Conservation (phyloP, 2,888 invertebrate species). For the Unio pictorum region DNA sequence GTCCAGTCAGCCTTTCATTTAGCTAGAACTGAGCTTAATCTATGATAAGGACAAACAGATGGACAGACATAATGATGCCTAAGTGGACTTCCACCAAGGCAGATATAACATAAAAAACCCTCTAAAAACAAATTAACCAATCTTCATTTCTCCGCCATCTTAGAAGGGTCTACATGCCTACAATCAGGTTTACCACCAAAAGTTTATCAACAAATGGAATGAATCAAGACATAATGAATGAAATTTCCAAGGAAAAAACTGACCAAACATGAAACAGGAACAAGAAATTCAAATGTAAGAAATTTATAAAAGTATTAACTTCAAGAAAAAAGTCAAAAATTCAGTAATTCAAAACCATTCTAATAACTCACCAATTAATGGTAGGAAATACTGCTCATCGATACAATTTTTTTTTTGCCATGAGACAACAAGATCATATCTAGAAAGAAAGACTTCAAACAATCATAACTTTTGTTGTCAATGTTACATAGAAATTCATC, state of each 20-base stretch:
- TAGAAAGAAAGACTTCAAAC: conserved; percentile 7
- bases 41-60: no score
- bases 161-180: no score
- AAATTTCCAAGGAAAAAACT: conserved; percentile 11
- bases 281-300: conserved; percentile 58
- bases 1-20: no score
- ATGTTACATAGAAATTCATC: no score
- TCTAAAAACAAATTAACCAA: no score
- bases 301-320: conserved; percentile 18
- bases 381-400: conserved; percentile 2
- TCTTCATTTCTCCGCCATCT: no score
- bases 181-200: no score
- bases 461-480: conserved; percentile 38
- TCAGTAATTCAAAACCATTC: conserved; percentile 4
- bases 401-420: conserved; percentile 1
- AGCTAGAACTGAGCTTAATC: no score
- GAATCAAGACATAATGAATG: conserved; percentile 11
- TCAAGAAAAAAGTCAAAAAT: conserved; percentile 15
- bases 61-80: no score
- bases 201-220: conserved; percentile 10
- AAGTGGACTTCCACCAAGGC: no score
- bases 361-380: conserved; percentile 2
- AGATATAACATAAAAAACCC: no score
- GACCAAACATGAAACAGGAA: conserved; percentile 30
- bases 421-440: conserved; percentile 5